These are phyloP conservation scores for Xenentodon cancila DNA, from an alignment of 2,797 vertebrate species.

Conservation along the genomic window DNA sequence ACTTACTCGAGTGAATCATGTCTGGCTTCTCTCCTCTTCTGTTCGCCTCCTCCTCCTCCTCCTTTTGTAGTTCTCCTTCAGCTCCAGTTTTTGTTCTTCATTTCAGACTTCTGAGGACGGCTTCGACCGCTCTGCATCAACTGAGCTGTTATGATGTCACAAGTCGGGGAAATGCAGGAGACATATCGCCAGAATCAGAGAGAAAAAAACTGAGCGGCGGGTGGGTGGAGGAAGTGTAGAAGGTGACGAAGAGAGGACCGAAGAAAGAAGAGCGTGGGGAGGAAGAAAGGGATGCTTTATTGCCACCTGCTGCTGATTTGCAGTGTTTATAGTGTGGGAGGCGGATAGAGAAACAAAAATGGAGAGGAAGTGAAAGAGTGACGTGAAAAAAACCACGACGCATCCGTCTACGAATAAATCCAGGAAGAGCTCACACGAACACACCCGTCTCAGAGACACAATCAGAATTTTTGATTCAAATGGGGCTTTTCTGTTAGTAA, in stretches of 20 bases:
- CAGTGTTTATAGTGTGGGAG: slow-evolving; percentile 10
- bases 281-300: background rate
- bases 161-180: slow-evolving; percentile 13
- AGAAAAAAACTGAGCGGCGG: background rate
- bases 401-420: slow-evolving; percentile 40
- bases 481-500: too few species aligned
- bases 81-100: slow-evolving; percentile 16
- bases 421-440: slow-evolving; percentile 25
- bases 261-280: background rate
- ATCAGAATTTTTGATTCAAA: background rate
- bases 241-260: slow-evolving; percentile 2
- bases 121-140: background rate
- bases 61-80: slow-evolving; percentile 20
- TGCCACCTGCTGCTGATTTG: too few species aligned
- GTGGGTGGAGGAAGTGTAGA: slow-evolving; percentile 47
- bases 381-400: slow-evolving; percentile 61
- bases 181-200: slow-evolving; percentile 2
- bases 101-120: background rate
- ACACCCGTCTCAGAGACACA: background rate
- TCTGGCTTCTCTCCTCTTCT: background rate
- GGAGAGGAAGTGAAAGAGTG: slow-evolving; percentile 63
- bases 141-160: background rate
- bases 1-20: slow-evolving; percentile 76
- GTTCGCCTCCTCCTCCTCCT: slow-evolving; percentile 8
- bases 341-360: slow-evolving; percentile 13